phyloP scores from a whole-genome alignment of 2,113 vertebrate species.

The Equus przewalskii region DNA sequence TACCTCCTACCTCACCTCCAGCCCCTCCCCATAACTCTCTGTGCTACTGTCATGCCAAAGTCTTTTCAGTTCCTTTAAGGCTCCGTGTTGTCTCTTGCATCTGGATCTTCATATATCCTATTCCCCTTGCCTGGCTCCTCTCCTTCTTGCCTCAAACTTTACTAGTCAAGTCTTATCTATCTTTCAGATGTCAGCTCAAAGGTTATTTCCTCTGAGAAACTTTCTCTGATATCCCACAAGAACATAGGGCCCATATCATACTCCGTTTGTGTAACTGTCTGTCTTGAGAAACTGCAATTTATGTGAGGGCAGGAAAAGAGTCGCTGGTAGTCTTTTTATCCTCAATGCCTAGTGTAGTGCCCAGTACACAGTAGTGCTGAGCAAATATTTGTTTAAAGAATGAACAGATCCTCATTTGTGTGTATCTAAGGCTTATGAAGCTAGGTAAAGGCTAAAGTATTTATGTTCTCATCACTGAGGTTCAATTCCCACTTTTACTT shows the following conservation, averaged over 20 bases:
- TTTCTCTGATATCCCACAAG: neutral
- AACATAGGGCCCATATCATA: neutral
- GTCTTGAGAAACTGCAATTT: slow-evolving; percentile 7
- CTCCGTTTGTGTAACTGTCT: neutral
- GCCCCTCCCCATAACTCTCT: neutral
- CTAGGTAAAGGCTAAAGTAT: neutral
- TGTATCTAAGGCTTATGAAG: neutral
- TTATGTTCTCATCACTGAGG: neutral
- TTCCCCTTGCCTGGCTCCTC: neutral
- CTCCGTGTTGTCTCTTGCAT: neutral
- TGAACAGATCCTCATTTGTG: neutral
- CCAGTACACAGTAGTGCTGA: neutral
- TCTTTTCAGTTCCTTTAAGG: neutral
- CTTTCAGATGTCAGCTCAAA: neutral
- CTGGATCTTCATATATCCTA: neutral
- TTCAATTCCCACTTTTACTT: neutral
- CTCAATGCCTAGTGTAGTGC: neutral
- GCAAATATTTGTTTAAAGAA: slow-evolving; percentile 47
- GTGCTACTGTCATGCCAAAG: neutral
- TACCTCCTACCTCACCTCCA: neutral
- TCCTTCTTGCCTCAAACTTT: neutral
- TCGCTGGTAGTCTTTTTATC: neutral
- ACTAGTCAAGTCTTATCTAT: neutral
- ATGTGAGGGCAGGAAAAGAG: neutral
- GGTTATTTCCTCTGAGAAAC: neutral